Conservation (phyloP, 2,797 vertebrate species). For the Cossypha niveicapilla region DNA sequence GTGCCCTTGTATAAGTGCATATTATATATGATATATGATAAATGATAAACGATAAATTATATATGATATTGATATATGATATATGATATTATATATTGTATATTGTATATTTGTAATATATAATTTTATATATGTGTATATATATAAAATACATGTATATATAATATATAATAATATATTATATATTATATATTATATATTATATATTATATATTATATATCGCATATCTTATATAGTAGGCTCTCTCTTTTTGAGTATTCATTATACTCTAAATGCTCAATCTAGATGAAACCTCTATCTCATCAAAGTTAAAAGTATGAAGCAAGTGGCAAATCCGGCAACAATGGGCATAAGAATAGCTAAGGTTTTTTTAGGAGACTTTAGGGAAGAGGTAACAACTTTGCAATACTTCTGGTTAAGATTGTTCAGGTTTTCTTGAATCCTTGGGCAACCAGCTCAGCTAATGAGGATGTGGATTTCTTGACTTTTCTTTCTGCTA, state of each 20-base stretch:
- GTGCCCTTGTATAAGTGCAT: background rate
- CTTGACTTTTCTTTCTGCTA: background rate
- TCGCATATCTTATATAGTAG: background rate
- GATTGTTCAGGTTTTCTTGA: rapidly evolving
- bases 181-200: no score
- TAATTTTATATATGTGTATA: no score
- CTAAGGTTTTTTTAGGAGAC: rapidly evolving
- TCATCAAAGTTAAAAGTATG: background rate
- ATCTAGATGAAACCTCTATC: background rate
- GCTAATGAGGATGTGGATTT: background rate
- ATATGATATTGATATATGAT: no score
- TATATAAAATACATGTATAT: no score
- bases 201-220: no score
- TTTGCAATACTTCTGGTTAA: background rate
- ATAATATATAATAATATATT: no score
- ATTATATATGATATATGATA: background rate
- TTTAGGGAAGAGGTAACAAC: background rate
- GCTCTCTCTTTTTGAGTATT: background rate
- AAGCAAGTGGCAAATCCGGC: background rate
- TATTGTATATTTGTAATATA: background rate
- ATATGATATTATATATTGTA: background rate
- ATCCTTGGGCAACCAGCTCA: background rate
- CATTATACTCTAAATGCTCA: background rate
- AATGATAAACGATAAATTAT: no score
- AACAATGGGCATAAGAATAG: background rate